Base-by-base conservation (phyloP, 1,140 invertebrate species). In the Drosophila sucinea region DNA sequence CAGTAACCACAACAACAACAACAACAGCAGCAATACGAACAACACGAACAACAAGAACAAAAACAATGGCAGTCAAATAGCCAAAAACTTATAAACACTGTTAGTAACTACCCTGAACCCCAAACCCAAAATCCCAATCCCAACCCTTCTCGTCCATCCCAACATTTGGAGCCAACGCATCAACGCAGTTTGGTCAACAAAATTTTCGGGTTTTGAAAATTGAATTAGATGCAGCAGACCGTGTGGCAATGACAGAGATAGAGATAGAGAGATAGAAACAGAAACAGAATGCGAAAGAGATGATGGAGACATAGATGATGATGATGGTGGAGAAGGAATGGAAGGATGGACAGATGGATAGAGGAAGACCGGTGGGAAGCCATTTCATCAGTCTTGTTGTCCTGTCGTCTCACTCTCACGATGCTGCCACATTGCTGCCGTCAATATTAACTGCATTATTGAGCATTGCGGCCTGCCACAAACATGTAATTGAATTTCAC, bases 391-490 rank as follows among this genome's bases (percentile, higher is more conserved):
- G 58, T 25, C 67, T 77, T 73, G 77, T 72, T 41, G 77, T 72
- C 51, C 40, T 62, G 11, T 10, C 30, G 23, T 54, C 60, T 44
- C 60, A 35, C 47, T 67, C 44, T 7, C 30, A 11, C 57, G 35
- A n/a, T 29, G 8, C 11, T n/a, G 51, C 27, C 44, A 41, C 33
- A 32, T 54, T 25, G 54, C 23, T 67, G 61, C 71, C 79, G 77
- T 84, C 84, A 89, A 89, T 89, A 89, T 89, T 89, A 89, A 89
- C 84, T 89, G 84, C 84, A 89, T 89, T 89, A 89, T 89, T 89
- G 84, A 89, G 84, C 85, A 89, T 81, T 89, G 84, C 80, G 84
- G 84, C 84, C 73, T 78, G 84, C 84, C 84, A 89, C 84, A 89
- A 89, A 89, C 84, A 89, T 84, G 84, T 89, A 89, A 89, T 89